Evolutionary conservation across 2,888 invertebrate species (phyloP).

Genomic region (Theretra japonica): DNA sequence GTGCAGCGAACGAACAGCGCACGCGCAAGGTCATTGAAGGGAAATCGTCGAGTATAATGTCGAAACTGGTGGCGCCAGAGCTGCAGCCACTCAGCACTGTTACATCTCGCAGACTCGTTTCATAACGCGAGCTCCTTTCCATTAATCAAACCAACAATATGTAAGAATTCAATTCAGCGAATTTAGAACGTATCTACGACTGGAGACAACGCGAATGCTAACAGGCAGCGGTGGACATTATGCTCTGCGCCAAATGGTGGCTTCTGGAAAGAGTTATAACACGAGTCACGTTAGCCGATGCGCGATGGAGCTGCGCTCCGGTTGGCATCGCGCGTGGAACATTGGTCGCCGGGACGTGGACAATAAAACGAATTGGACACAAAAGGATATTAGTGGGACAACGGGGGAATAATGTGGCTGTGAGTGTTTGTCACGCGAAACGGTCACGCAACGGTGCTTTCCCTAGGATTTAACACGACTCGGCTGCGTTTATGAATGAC

Average conservation of each 20-base stretch:
- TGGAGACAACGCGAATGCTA: conserved; percentile 37
- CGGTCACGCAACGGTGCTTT: conserved; percentile 72
- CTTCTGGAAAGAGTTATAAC: conserved; percentile 41
- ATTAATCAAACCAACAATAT: conserved; percentile 52
- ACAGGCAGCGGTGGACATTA: conserved; percentile 39
- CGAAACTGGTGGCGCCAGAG: conserved; percentile 67
- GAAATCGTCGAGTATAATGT: conserved; percentile 74
- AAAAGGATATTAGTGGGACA: conserved; percentile 67
- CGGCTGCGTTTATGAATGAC: conserved; percentile 57
- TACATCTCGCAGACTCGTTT: conserved; percentile 72
- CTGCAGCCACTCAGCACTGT: conserved; percentile 49
- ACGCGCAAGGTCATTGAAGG: conserved; percentile 80
- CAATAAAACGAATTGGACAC: conserved; percentile 62
- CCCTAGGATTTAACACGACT: conserved; percentile 62
- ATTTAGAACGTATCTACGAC: conserved; percentile 34
- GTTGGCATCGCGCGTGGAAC: conserved; percentile 42
- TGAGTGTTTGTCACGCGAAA: conserved; percentile 69
- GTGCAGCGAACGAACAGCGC: conserved; percentile 61
- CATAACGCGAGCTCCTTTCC: conserved; percentile 64
- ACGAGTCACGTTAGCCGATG: conserved; percentile 36
- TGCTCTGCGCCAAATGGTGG: conserved; percentile 38
- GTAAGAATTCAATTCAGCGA: conserved; percentile 44
- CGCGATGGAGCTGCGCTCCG: conserved; percentile 33
- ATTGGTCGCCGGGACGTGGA: conserved; percentile 48
- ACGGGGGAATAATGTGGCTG: conserved; percentile 57